These are phyloP conservation scores for Neomorphus geoffroyi DNA, from an alignment of 2,797 vertebrate genomes.

Conservation along the genomic window DNA sequence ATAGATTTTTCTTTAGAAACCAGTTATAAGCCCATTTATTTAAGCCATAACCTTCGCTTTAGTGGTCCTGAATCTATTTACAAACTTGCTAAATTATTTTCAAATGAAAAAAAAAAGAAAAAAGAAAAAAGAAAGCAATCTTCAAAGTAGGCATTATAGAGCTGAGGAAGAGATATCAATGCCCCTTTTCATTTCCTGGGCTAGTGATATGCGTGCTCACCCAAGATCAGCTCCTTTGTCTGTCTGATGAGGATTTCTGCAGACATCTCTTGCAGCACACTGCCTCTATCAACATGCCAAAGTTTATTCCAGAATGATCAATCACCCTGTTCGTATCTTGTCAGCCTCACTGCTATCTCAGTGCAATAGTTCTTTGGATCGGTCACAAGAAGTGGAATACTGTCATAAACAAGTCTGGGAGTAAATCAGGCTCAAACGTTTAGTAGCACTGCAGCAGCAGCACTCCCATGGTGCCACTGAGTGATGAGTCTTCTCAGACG, in stretches of 20 bases:
- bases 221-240: accelerated
- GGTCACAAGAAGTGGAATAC: accelerated
- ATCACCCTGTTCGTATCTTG: not conserved
- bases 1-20: not conserved
- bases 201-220: not conserved
- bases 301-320: not conserved
- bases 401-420: not conserved
- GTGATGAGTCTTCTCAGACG: not conserved
- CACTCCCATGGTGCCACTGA: not conserved
- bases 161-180: accelerated
- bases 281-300: not conserved
- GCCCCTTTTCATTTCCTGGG: not conserved
- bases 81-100: not conserved
- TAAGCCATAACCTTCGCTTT: not conserved
- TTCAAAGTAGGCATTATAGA: not conserved
- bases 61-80: not conserved
- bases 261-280: not conserved
- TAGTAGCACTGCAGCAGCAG: accelerated
- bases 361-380: accelerated
- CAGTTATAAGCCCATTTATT: not conserved
- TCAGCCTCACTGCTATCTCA: not conserved
- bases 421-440: accelerated
- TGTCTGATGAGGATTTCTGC: not conserved
- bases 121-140: not conserved
- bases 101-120: not conserved